Evolutionary conservation across 2,888 invertebrate species (phyloP), one percentile per base, ranked within the genome.

Genomic region (Zhuqinia jingwanae): DNA sequence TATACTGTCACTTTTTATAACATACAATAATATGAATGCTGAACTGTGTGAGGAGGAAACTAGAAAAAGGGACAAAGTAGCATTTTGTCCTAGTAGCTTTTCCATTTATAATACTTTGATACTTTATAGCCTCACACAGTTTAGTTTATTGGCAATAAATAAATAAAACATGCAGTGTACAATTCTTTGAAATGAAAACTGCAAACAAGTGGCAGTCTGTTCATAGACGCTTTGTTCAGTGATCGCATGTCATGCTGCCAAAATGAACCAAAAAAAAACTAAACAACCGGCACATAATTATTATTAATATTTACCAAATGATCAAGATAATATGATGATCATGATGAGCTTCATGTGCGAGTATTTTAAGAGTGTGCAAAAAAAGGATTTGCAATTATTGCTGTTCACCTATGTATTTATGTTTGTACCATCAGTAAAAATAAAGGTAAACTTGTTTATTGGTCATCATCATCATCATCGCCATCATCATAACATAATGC

Each of bases 391-490:
- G n/a, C 20, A 65, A 2, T n/a, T n/a, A 20, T 5, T 42, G 42
- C 42, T 2, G 65, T 20, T 20, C 15, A 60, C 60, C 25, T 65
- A 11, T 68, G 68, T 8, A 50, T 50, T 10, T 65, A n/a, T 36
- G 68, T 22, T 22, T 45, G 47, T 65, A 6, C 36, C 17, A 20
- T 22, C 2, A 22, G n/a, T 25, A 45, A 45, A 17, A 45, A 20
- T 47, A 45, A 47, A 68, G 68, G 68, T 47, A 68, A 68, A 68
- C 68, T 45, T 42, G 68, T 68, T 68, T 65, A 65, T n/a, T n/a
- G n/a, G n/a, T n/a, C n/a, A n/a, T n/a, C n/a, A n/a, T n/a, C n/a
- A n/a, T n/a, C n/a, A n/a, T n/a, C n/a, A n/a, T n/a, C n/a, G n/a
- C n/a, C n/a, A n/a, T n/a, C n/a, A n/a, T n/a, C n/a, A n/a, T n/a